These are phyloP conservation scores for Anguilla japonica DNA, from an alignment of 2,113 vertebrate species.

Conservation along the genomic window DNA sequence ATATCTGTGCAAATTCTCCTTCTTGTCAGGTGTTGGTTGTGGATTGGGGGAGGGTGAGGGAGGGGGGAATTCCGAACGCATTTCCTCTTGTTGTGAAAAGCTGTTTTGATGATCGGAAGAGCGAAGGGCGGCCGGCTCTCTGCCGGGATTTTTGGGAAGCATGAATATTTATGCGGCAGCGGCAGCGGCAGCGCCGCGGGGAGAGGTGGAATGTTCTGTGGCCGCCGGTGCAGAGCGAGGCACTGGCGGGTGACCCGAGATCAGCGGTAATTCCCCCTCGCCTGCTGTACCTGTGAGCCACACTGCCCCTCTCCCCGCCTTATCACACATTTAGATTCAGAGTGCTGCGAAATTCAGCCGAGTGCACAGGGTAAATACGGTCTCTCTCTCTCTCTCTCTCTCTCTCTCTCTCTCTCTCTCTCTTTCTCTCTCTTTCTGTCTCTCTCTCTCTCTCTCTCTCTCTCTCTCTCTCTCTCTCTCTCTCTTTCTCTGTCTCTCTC, in stretches of 20 bases:
- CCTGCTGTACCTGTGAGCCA: background rate
- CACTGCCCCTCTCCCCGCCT: background rate
- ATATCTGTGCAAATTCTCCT: background rate
- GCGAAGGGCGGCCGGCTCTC: background rate
- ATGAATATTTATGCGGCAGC: background rate
- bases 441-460: background rate
- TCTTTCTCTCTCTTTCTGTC: too few species aligned
- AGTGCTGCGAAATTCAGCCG: background rate
- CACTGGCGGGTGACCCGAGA: background rate
- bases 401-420: background rate
- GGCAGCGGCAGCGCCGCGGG: background rate
- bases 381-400: background rate
- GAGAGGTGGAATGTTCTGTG: background rate
- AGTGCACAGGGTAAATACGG: background rate
- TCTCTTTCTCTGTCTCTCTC: background rate
- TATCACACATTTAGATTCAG: background rate
- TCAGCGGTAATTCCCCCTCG: background rate
- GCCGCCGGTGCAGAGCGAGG: background rate
- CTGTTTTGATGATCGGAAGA: background rate
- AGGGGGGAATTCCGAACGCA: background rate
- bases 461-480: too few species aligned
- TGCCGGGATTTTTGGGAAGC: background rate
- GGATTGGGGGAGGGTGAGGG: too few species aligned
- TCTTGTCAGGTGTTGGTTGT: background rate
- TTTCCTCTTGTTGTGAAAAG: background rate